Percentiles rank a stretch among this genome's conserved stretches.
Conservation (phyloP, 1,140 invertebrate genomes). For the Psilanteris sp. region DNA sequence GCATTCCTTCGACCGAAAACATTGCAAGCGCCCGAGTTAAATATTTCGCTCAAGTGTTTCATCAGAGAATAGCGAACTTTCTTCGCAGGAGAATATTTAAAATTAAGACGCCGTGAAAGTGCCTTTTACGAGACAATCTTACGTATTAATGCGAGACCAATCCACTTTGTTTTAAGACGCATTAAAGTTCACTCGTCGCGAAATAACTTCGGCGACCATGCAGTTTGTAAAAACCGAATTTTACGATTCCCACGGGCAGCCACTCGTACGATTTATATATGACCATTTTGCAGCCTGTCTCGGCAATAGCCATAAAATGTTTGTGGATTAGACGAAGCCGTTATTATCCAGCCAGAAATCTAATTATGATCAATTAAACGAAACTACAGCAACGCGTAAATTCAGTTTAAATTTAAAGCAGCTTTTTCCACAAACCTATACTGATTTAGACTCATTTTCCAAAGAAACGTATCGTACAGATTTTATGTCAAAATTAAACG, state of each 20-base stretch:
- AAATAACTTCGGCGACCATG: slow-evolving; percentile 8
- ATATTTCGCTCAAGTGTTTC: slow-evolving; percentile 9
- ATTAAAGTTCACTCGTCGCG: slow-evolving; percentile 1
- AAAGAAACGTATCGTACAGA: no score
- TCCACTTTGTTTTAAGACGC: slow-evolving; percentile 15
- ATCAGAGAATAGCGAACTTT: slow-evolving; percentile 16
- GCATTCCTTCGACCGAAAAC: no score
- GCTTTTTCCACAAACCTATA: slow-evolving; percentile 68
- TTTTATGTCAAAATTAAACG: no score
- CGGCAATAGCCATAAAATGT: slow-evolving; percentile 17
- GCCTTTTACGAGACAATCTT: slow-evolving; percentile 19
- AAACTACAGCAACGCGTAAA: slow-evolving; percentile 63
- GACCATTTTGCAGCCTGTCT: slow-evolving; percentile 24
- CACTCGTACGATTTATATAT: slow-evolving; percentile 19
- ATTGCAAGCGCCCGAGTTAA: not conserved
- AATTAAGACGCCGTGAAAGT: slow-evolving; percentile 37
- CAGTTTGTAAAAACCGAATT: slow-evolving; percentile 18
- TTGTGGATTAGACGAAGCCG: slow-evolving; percentile 21
- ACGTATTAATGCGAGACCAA: slow-evolving; percentile 28
- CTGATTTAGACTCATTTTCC: slow-evolving; percentile 25
- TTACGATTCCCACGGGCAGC: slow-evolving; percentile 41
- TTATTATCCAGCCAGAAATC: slow-evolving; percentile 31
- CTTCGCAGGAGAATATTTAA: slow-evolving; percentile 19
- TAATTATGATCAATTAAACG: slow-evolving; percentile 63
- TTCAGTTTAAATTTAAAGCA: slow-evolving; percentile 65